These are phyloP conservation scores for Seriola aureovittata DNA, from an alignment of 2,113 vertebrate genomes.

Conservation along the genomic window DNA sequence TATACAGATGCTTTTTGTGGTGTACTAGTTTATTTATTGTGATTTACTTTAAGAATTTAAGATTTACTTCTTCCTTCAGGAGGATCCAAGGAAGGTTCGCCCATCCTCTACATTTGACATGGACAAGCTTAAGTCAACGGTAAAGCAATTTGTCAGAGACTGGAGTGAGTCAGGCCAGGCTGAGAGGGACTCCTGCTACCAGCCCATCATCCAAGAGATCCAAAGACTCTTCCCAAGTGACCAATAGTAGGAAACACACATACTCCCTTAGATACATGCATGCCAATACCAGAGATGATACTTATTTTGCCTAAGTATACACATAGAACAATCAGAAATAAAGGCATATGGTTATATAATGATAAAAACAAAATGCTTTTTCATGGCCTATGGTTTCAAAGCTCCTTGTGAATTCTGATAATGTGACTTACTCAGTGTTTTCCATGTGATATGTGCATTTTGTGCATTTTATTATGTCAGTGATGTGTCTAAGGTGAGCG, in stretches of 20 bases:
- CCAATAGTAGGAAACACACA: conserved; percentile 86
- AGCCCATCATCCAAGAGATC: conserved; percentile 95
- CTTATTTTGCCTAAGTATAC: neutral
- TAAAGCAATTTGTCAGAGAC: conserved; percentile 99
- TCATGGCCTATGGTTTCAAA: conserved; percentile 19
- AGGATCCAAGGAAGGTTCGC: conserved; percentile 85
- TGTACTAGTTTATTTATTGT: neutral
- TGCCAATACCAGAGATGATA: conserved; percentile 5
- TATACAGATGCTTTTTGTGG: neutral
- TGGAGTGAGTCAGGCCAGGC: conserved; percentile 94
- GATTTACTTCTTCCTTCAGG: conserved; percentile 48
- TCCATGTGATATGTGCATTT: conserved; percentile 72
- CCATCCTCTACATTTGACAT: conserved; percentile 98
- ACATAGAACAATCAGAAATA: neutral
- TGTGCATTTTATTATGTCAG: conserved; percentile 84
- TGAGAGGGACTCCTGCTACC: conserved; percentile 96
- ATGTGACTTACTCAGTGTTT: conserved; percentile 51
- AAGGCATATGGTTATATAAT: neutral
- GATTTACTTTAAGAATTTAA: neutral
- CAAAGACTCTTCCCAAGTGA: conserved; percentile 93
- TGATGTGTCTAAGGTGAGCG: conserved; percentile 95
- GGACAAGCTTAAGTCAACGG: conserved; percentile 99
- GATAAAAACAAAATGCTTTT: neutral
- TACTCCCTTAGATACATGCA: conserved; percentile 10
- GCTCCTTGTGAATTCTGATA: neutral